A percentile compares a stretch with the other conserved stretches of the same genome.
Evolutionary conservation across 92 coral and sea anemone species (phyloP).

Genomic region (Parazoanthus atlanticus): DNA sequence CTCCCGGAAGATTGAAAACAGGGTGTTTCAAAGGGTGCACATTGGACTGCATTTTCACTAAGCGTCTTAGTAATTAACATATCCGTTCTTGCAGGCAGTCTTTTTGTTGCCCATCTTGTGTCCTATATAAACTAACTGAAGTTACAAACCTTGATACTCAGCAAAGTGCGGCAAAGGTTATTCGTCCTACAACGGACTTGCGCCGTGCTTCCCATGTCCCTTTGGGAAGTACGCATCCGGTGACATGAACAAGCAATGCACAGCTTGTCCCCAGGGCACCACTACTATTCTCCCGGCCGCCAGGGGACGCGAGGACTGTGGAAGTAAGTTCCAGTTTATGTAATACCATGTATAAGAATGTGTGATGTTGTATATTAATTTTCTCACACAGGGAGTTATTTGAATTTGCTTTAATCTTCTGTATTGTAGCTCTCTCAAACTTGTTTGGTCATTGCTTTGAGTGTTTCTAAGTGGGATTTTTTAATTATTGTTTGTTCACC

Average conservation of each 20-base stretch:
- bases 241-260: slow-evolving; percentile 75
- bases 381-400: too few relatives aligned
- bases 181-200: slow-evolving; percentile 79
- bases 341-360: background rate
- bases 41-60: too few relatives aligned
- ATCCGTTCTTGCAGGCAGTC: background rate
- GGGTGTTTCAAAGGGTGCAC: background rate
- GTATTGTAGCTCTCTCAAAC: too few relatives aligned
- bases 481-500: too few relatives aligned
- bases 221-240: slow-evolving; percentile 80
- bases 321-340: slow-evolving; percentile 69
- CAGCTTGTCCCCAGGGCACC: slow-evolving; percentile 88
- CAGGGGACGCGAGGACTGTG: slow-evolving; percentile 89
- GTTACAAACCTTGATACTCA: slow-evolving; percentile 27
- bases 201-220: slow-evolving; percentile 84
- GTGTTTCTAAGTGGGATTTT: too few relatives aligned
- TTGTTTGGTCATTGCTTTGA: too few relatives aligned
- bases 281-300: slow-evolving; percentile 86
- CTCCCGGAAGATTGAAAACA: background rate
- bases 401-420: too few relatives aligned
- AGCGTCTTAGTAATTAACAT: background rate
- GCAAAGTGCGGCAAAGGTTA: slow-evolving; percentile 90
- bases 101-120: background rate
- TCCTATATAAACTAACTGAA: background rate
- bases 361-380: background rate